phyloP scores from a whole-genome alignment of 2,113 vertebrate species.

The Chelonoidis abingdonii region DNA sequence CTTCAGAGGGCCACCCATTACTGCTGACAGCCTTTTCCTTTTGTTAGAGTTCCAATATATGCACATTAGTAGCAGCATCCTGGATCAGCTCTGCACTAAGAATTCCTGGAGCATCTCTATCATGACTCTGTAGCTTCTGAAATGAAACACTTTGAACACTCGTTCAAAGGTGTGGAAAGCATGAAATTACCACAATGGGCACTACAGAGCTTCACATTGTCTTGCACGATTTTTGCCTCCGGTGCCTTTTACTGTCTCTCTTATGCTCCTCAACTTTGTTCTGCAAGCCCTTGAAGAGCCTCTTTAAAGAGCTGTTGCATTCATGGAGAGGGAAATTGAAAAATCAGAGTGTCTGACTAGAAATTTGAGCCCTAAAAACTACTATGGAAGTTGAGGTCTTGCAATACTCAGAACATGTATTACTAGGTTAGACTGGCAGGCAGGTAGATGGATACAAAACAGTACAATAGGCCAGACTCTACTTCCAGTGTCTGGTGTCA shows the following conservation, averaged over 20 bases:
- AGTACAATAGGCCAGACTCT: background rate
- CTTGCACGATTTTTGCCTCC: conserved; percentile 10
- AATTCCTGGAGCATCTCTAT: conserved; percentile 26
- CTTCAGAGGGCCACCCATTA: conserved; percentile 30
- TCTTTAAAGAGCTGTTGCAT: conserved; percentile 32
- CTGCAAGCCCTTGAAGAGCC: conserved; percentile 45
- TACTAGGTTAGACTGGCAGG: background rate
- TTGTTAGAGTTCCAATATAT: conserved; percentile 40
- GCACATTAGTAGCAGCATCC: conserved; percentile 15
- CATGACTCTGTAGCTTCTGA: conserved; percentile 38
- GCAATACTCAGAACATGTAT: fast-evolving
- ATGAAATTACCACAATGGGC: conserved; percentile 12
- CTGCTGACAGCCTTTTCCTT: conserved; percentile 48
- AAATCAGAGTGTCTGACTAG: background rate
- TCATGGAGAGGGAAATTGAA: background rate
- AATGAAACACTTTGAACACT: conserved; percentile 66
- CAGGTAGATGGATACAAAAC: background rate
- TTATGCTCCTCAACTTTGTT: background rate
- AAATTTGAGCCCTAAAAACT: background rate
- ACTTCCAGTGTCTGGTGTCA: fast-evolving
- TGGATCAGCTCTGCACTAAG: conserved; percentile 28
- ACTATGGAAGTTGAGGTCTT: background rate
- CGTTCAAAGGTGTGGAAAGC: conserved; percentile 62
- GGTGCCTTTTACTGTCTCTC: conserved; percentile 6
- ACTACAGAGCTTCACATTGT: background rate